Base-by-base conservation (phyloP, 2,113 vertebrate species). In the Sinocyclocheilus anophthalmus region DNA sequence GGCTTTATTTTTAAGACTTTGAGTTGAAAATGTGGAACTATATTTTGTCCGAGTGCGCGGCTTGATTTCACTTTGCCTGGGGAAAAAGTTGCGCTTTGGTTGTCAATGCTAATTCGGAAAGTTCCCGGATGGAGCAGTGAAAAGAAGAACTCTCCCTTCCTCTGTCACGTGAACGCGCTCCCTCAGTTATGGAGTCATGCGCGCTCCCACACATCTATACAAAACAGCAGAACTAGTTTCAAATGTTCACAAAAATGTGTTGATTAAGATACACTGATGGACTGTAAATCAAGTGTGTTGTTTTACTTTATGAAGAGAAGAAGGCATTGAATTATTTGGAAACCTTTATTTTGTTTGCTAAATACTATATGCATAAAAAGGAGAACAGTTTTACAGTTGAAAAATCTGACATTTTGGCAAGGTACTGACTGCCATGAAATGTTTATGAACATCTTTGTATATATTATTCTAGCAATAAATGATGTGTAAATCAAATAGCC, bases 51-150 rank as follows among this genome's bases (percentile, higher is more conserved):
- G 95, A 95, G 95, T 93, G 92, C 94, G 97, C 97, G 97, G 96
- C 95, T 95, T 95, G 95, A 98, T 97, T 96, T 96, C 95, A 92
- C 95, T 95, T 96, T 96, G 95, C 96, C 94, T 92, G 91, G 79
- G 95, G 94, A 95, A 96, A 85, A 96, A 97, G 97, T 97, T 96
- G 96, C 94, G 96, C 96, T 96, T 91, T 95, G 96, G 96, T 95
- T 91, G 94, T 95, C 96, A 95, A 96, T 95, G 96, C 95, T 96
- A 94, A 96, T 96, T 94, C 95, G 89, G 91, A 94, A 59, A 95
- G 94, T 96, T 94, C 97, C 97, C 97, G 97, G 97, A 98, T 98
- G 96, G 91, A 96, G 94, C 92, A 83, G 91, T 90, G 91, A 91
- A 61, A 92, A 89, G 91, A 90, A 88, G 90, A 92, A 90, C 92